Evolutionary conservation across 37 sponge, comb jelly and placozoan species (phyloP), one percentile per base, ranked within the genome.

Genomic region (Aplysina aerophoba): DNA sequence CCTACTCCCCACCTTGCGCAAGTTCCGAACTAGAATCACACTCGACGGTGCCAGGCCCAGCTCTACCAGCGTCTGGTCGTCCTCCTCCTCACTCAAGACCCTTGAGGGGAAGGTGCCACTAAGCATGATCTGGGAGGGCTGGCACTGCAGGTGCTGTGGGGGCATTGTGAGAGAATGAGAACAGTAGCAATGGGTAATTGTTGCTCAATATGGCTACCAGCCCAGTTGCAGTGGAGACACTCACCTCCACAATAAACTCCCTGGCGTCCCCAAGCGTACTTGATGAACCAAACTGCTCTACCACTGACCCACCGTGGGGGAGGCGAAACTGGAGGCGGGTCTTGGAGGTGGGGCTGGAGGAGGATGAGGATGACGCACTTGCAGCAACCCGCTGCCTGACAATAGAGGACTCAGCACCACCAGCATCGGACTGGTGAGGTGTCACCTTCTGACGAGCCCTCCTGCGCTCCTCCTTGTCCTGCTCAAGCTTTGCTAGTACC

Each of bases 11-110:
- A 44, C 50, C 50, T 44, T 44, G 6, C 50, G 50, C 50, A 44
- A 44, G 50, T 8, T 44, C 50, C 50, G 50, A 44, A 87, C 90
- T 13, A 93, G 31, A 4, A 93, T 55, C 28, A 89, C 90, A 24
- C 80, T 84, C 20, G 89, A 86, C 30, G 93, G 90, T 41, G 56
- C 69, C 73, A 93, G 82, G 3, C 80, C 59, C n/a, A 88, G 87
- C 28, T 87, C 64, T 4, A 17, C 34, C 74, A 93, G 71, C 25
- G 81, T 83, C 31, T 78, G 16, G 24, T 75, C 78, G 41, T 75
- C 53, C 39, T 36, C 37, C 5, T 31, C 37, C 1, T 40, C 54
- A 19, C 44, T 39, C 21, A 75, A 24, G 17, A 41, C 24, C n/a
- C 54, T 31, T 20, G 78, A 75, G 4, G 78, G 78, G 54, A 75